Evolutionary conservation across 2,113 vertebrate genomes (phyloP), one percentile per base, ranked within the genome.

Genomic region (Nanger granti): DNA sequence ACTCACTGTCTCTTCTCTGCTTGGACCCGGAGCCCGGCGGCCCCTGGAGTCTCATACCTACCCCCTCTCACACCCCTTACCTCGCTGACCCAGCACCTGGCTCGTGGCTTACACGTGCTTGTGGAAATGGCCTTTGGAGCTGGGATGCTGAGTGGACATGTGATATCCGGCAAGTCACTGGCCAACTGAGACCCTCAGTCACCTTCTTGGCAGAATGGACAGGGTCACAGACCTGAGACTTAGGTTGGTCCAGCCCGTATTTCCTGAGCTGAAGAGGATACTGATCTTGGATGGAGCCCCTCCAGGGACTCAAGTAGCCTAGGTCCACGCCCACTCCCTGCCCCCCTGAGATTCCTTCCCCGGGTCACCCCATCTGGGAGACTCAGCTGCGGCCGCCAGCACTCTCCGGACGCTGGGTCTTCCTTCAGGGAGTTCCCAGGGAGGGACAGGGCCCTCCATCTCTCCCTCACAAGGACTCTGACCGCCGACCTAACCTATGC

Each of bases 1-100:
- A 7, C 85, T 57, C 49, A 0, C 0, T 14, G 3, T 37, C 4
- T 8, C 10, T 10, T 4, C 82, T 60, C 31, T 5, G 17, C 20
- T 4, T 20, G 54, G 62, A 8, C 24, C 76, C 8, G 2, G 7
- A 79, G 41, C 41, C 24, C 3, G 6, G 41, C 3, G 6, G 6
- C 24, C 41, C 22, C 41, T 44, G 6, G 24, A 44, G 24, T 28
- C 5, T 12, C 37, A 7, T 3, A 10, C 26, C 1, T 9, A 9
- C n/a, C 60, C 14, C 2, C 4, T 5, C 1, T 7, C 52, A 31
- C 24, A 14, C 3, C n/a, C 14, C 37, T 0, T 0, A 3, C 52
- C 59, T 4, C 4, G 2, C 37, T 0, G 15, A 15, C 26, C 28
- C 29, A 9, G 28, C 1, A 1, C 47, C 22, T 2, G 24, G 37